Conservation (phyloP, 2,113 vertebrate species). For the Corydoras maculifer region DNA sequence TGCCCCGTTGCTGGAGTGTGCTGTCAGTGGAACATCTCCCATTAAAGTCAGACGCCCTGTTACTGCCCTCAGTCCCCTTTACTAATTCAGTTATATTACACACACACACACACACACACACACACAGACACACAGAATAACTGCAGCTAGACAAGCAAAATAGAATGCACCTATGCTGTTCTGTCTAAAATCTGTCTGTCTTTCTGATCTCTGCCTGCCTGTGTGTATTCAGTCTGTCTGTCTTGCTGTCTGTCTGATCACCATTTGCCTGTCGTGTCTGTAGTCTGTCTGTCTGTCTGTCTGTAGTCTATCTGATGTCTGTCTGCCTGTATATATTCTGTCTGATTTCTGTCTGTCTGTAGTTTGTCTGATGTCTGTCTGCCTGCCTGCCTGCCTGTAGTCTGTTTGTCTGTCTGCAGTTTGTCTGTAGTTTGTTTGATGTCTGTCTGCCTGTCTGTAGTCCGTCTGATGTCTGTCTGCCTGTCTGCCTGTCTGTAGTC, state of each 20-base stretch:
- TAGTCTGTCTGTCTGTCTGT: too few relatives aligned
- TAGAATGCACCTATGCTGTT: too few relatives aligned
- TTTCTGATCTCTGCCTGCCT: not conserved
- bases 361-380: too few relatives aligned
- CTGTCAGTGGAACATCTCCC: conserved; percentile 30
- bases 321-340: too few relatives aligned
- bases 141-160: not conserved
- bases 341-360: not conserved
- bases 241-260: not conserved
- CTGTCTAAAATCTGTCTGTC: too few relatives aligned
- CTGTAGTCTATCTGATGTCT: too few relatives aligned
- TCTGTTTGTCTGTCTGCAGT: too few relatives aligned
- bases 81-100: conserved; percentile 31
- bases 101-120: conserved; percentile 4
- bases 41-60: conserved; percentile 23
- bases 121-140: conserved; percentile 5
- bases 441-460: too few relatives aligned
- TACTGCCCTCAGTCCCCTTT: conserved; percentile 4
- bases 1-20: conserved; percentile 32
- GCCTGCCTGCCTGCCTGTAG: too few relatives aligned
- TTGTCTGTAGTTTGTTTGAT: too few relatives aligned
- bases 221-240: not conserved
- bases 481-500: too few relatives aligned
- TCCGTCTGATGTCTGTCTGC: too few relatives aligned
- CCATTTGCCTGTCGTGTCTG: not conserved